Percentiles rank a stretch among this genome's conserved stretches.
phyloP scores from a whole-genome alignment of 2,888 invertebrate genomes.

The Oxytorus armatus region DNA sequence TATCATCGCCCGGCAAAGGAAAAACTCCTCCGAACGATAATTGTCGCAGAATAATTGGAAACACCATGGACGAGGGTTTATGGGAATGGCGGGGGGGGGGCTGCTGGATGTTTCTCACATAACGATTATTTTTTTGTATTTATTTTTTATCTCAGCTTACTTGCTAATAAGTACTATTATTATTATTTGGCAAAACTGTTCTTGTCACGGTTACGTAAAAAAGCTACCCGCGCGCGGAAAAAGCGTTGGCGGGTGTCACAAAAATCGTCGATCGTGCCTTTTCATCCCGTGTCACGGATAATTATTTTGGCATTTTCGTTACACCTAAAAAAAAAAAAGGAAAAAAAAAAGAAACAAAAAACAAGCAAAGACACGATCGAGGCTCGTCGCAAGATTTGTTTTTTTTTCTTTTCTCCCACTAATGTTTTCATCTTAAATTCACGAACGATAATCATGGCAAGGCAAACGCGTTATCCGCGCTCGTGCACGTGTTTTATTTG shows the following conservation, averaged over 20 bases:
- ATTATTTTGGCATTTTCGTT: conserved; percentile 1
- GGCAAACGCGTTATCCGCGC: conserved; percentile 76
- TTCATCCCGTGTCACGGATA: conserved; percentile 32
- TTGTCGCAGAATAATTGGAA: conserved; percentile 54
- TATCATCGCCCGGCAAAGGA: conserved; percentile 35
- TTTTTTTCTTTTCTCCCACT: neutral
- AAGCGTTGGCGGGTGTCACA: conserved; percentile 73
- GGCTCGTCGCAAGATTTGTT: too few species aligned
- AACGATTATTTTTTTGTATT: conserved; percentile 26
- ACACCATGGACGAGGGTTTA: conserved; percentile 12
- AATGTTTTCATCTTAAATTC: conserved; percentile 39
- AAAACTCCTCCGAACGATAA: conserved; percentile 64
- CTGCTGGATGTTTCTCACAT: conserved; percentile 38
- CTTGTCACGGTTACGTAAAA: conserved; percentile 82
- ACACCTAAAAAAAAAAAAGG: neutral
- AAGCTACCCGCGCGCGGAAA: conserved; percentile 82
- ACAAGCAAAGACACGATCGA: conserved; percentile 52
- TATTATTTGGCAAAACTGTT: conserved; percentile 82
- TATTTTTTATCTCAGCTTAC: conserved; percentile 68
- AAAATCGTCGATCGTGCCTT: conserved; percentile 56
- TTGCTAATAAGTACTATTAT: conserved; percentile 81
- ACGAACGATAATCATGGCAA: conserved; percentile 51
- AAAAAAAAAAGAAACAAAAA: conserved; percentile 24
- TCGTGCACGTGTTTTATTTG: conserved; percentile 68
- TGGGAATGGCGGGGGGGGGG: conserved; percentile 13